Base-by-base conservation (phyloP, 1,140 invertebrate genomes). In the Brachionus sp. region DNA sequence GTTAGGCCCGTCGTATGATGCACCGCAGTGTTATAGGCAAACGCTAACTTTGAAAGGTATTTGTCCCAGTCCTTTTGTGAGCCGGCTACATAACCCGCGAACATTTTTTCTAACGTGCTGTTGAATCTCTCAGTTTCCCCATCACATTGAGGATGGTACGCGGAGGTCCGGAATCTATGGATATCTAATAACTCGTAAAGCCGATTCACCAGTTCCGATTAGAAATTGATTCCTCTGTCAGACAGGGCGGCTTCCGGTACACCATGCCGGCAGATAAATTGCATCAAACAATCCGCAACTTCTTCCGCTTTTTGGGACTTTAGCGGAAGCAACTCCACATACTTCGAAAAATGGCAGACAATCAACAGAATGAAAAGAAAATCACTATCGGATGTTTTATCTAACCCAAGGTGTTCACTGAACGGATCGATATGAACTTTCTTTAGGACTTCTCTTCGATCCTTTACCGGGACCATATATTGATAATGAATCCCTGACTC, bases 51-150 rank as follows among this genome's bases (percentile, higher is more conserved):
- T 33, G 68, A 23, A 2, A 73, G 39, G 19, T 44, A 39, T 1
- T 33, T 13, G 16, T 73, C 25, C 68, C 68, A 73, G 1, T 73
- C 7, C n/a, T 13, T 16, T 25, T 44, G 68, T 1, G 9, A 4
- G n/a, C 29, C 68, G 10, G 33, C 10, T 2, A 39, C 68, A 13
- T 39, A 44, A 33, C 68, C 4, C 1, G 33, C 10, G 0, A 73
- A 29, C 39, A 73, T 73, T 44, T 73, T 2, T 16, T 73, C 39
- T 86, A 44, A 2, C 2, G 87, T 86, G 16, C 83, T n/a, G 64
- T 87, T 87, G 23, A 87, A 84, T n/a, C 86, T 78, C 39, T 87
- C 85, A 0, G 86, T 84, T 39, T 85, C 37, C 0, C 88, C 87
- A 75, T 89, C 87, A 0, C 85, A 82, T 44, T 85, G 84, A 5